A percentile compares a stretch with the other conserved stretches of the same genome.
Evolutionary conservation across 2,888 invertebrate species (phyloP).

Genomic region (Tetragonula carbonaria): DNA sequence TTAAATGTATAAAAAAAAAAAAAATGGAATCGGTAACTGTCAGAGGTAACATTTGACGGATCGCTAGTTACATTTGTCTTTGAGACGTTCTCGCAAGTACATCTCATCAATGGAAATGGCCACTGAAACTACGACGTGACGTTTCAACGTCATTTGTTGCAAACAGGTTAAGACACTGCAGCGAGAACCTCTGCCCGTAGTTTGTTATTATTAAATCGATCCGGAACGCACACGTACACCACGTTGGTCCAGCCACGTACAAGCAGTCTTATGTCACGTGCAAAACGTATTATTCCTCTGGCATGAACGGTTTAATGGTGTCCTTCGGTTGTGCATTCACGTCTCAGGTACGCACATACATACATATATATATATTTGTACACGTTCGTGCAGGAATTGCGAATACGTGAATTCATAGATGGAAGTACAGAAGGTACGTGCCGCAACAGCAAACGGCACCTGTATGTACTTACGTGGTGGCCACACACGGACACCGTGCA

Average conservation of each 20-base stretch:
- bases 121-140: background rate
- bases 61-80: background rate
- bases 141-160: background rate
- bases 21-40: background rate
- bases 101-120: background rate
- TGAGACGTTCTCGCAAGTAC: too few species aligned
- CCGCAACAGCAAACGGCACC: constrained; percentile 34
- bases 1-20: background rate
- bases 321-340: constrained; percentile 52
- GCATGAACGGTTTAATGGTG: constrained; percentile 63
- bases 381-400: constrained; percentile 47
- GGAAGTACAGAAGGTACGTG: constrained; percentile 56
- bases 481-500: background rate
- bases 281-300: constrained; percentile 51
- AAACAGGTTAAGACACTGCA: constrained; percentile 16
- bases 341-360: constrained; percentile 22
- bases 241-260: constrained; percentile 12
- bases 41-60: background rate
- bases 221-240: background rate
- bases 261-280: constrained; percentile 43
- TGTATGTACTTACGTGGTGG: constrained; percentile 15
- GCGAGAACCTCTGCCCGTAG: constrained; percentile 27
- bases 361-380: constrained; percentile 6
- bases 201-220: constrained; percentile 35
- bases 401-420: constrained; percentile 62